These are phyloP conservation scores for Anguilla rostrata DNA, from an alignment of 2,113 vertebrate species.

Conservation along the genomic window DNA sequence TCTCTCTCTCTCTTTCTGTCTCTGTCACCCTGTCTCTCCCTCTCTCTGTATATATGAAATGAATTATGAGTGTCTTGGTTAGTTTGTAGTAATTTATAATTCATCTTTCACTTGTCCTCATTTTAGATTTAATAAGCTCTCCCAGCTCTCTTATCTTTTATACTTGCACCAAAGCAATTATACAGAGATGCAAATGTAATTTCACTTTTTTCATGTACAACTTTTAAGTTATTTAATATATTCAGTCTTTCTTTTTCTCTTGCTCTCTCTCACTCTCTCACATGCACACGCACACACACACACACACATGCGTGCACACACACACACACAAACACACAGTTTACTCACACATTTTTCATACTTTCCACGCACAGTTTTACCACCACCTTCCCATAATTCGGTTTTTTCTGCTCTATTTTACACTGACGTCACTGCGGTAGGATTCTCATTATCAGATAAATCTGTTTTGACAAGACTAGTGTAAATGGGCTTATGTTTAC, in stretches of 20 bases:
- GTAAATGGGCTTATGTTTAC: background rate
- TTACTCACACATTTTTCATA: too few species aligned
- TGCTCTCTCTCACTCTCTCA: background rate
- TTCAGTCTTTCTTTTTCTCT: background rate
- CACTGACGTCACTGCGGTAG: background rate
- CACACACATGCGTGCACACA: too few species aligned
- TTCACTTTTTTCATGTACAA: constrained; percentile 27
- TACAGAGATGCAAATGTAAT: constrained; percentile 68
- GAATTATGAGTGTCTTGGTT: constrained; percentile 18
- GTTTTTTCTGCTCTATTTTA: background rate
- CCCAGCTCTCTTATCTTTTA: constrained; percentile 69
- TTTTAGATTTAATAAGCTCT: constrained; percentile 77
- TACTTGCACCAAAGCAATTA: constrained; percentile 71
- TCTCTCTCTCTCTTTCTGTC: background rate
- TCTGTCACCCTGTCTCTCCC: background rate
- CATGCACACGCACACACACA: too few species aligned
- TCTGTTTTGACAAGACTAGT: background rate
- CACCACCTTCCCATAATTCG: background rate
- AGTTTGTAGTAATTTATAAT: constrained; percentile 47
- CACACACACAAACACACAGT: too few species aligned
- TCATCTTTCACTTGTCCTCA: constrained; percentile 70
- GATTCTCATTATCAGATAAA: background rate
- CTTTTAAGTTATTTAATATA: constrained; percentile 48
- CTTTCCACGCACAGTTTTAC: too few species aligned
- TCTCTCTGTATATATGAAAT: background rate